Evolutionary conservation across 1,140 invertebrate species (phyloP).

Genomic region (Hesperophylax magnus): DNA sequence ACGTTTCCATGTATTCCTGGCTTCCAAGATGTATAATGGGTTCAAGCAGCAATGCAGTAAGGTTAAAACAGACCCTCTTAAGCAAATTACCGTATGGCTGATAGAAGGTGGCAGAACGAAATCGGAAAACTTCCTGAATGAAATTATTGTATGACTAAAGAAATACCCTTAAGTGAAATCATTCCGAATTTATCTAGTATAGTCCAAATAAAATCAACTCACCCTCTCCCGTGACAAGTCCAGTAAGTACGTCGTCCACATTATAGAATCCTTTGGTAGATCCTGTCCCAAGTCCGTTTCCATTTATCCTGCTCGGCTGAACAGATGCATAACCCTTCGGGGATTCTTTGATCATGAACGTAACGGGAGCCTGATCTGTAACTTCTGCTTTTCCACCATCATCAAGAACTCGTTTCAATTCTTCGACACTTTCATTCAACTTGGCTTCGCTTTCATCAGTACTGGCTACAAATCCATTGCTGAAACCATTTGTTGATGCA

Average conservation of each 20-base stretch:
- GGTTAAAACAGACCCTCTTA: too few relatives aligned
- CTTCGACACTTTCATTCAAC: background rate
- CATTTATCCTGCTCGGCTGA: slow-evolving; percentile 4
- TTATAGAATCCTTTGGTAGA: background rate
- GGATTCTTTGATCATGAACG: background rate
- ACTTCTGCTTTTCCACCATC: background rate
- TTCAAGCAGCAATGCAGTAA: too few relatives aligned
- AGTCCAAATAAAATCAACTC: too few relatives aligned
- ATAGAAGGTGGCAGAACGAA: too few relatives aligned
- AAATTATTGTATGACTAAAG: too few relatives aligned
- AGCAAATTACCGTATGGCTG: too few relatives aligned
- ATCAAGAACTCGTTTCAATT: background rate
- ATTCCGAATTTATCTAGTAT: background rate
- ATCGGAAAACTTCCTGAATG: too few relatives aligned
- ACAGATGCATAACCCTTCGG: background rate
- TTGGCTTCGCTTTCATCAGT: background rate
- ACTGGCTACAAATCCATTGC: background rate
- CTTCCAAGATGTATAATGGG: too few relatives aligned
- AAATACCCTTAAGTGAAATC: too few relatives aligned
- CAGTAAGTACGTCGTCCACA: background rate
- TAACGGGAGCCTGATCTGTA: background rate
- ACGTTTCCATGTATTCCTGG: too few relatives aligned
- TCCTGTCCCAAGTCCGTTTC: background rate
- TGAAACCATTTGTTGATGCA: too few relatives aligned
- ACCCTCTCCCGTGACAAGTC: background rate